phyloP scores from a whole-genome alignment of 2,113 vertebrate genomes.

The Tonatia bakeri region DNA sequence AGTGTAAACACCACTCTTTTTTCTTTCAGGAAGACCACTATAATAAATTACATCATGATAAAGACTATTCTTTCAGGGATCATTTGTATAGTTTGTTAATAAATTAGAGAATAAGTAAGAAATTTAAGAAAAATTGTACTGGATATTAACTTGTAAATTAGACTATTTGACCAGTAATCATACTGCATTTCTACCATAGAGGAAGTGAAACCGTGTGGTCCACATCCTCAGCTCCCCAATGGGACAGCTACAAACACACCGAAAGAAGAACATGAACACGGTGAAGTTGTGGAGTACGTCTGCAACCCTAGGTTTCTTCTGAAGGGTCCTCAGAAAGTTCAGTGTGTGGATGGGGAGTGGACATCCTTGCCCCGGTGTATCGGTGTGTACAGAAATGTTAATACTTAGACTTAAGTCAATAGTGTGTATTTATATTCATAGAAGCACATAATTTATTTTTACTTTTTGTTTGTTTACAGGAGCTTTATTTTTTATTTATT shows the following conservation, averaged over 20 bases:
- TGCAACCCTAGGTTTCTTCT: conserved; percentile 48
- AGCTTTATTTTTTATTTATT: too few species aligned
- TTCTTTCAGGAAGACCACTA: too few species aligned
- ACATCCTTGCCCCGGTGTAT: conserved; percentile 40
- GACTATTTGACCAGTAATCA: background rate
- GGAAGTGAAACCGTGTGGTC: background rate
- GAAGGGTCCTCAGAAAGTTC: conserved; percentile 41
- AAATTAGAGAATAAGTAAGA: background rate
- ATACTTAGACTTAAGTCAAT: background rate
- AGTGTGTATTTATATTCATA: background rate
- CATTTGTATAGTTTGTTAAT: background rate
- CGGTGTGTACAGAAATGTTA: conserved; percentile 2
- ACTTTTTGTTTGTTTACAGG: too few species aligned
- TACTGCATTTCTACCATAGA: conserved; percentile 46
- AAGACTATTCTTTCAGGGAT: too few species aligned
- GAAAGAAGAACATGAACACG: conserved; percentile 25
- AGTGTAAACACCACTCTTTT: too few species aligned
- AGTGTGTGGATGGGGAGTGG: conserved; percentile 54
- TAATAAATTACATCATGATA: too few species aligned
- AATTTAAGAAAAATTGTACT: background rate
- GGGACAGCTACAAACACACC: background rate
- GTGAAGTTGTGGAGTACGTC: conserved; percentile 60
- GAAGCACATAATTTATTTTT: background rate
- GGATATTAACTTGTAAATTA: background rate
- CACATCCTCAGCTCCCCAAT: conserved; percentile 47